Conservation (phyloP, 2,888 invertebrate species). For the Tenthredo mesomela region DNA sequence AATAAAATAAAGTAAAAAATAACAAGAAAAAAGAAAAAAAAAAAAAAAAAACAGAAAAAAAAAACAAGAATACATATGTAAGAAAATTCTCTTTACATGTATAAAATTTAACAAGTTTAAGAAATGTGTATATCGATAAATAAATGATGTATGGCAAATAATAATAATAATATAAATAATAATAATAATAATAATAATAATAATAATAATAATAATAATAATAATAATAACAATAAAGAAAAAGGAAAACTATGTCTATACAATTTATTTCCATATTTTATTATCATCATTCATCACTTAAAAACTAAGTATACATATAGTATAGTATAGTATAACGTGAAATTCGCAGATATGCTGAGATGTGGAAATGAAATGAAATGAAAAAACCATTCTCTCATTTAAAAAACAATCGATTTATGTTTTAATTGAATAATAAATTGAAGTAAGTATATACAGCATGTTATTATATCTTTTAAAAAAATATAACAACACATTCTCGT, state of each 20-base stretch:
- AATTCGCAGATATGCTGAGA: not conserved
- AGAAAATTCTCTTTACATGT: conserved; percentile 64
- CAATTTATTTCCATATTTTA: not conserved
- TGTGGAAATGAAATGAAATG: not conserved
- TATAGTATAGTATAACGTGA: not conserved
- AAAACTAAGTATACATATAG: not conserved
- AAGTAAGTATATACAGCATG: not conserved
- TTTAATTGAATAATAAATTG: not conserved
- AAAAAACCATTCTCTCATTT: not conserved
- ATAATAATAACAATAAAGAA: not conserved
- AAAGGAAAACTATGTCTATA: not conserved
- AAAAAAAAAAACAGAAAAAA: not conserved
- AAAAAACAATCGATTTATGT: not conserved
- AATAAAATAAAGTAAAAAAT: too few relatives aligned
- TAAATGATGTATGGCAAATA: conserved; percentile 67
- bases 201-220: not conserved
- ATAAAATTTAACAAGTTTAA: conserved; percentile 64
- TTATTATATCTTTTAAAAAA: not conserved
- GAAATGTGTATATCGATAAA: conserved; percentile 65
- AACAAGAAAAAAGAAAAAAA: not conserved
- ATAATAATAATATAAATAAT: not conserved
- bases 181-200: not conserved
- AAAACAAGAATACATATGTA: conserved; percentile 2
- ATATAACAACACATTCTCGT: too few relatives aligned
- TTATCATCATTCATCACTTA: not conserved